A percentile compares a stretch with the other conserved stretches of the same genome.
Conservation (phyloP, 2,888 invertebrate genomes). For the Leptinotarsa tumamoca region DNA sequence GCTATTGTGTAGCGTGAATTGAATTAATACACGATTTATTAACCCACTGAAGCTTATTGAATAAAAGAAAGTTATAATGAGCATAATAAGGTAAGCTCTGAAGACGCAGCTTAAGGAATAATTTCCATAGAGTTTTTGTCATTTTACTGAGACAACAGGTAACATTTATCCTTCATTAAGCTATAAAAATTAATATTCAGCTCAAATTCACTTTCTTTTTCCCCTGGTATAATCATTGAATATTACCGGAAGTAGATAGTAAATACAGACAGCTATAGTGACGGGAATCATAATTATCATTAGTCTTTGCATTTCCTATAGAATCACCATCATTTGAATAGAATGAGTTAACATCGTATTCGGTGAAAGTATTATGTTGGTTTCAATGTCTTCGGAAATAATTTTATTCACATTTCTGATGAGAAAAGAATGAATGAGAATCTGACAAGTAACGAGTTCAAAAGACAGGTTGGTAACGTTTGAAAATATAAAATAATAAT, state of each 20-base stretch:
- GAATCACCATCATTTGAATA: conserved; percentile 12
- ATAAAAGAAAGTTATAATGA: too few relatives aligned
- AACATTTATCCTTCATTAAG: not conserved
- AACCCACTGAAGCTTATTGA: too few relatives aligned
- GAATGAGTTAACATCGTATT: conserved; percentile 13
- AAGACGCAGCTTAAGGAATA: too few relatives aligned
- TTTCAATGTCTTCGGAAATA: conserved; percentile 20
- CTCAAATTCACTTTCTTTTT: not conserved
- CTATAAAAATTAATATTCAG: too few relatives aligned
- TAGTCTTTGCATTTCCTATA: not conserved
- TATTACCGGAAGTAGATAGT: conserved; percentile 1
- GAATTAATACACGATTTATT: too few relatives aligned
- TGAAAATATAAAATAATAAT: too few relatives aligned
- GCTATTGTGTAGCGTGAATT: too few relatives aligned
- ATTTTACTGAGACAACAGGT: not conserved
- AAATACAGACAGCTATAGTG: not conserved
- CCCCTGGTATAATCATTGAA: not conserved
- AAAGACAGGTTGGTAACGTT: too few relatives aligned
- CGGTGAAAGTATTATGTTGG: conserved; percentile 19
- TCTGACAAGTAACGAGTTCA: not conserved
- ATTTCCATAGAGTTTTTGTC: too few relatives aligned
- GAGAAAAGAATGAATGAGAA: not conserved
- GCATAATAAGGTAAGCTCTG: too few relatives aligned
- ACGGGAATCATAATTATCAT: conserved; percentile 7
- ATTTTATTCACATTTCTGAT: conserved; percentile 4